These are phyloP conservation scores for Parasteatoda lunata DNA, from an alignment of 2,888 invertebrate genomes.

Conservation along the genomic window DNA sequence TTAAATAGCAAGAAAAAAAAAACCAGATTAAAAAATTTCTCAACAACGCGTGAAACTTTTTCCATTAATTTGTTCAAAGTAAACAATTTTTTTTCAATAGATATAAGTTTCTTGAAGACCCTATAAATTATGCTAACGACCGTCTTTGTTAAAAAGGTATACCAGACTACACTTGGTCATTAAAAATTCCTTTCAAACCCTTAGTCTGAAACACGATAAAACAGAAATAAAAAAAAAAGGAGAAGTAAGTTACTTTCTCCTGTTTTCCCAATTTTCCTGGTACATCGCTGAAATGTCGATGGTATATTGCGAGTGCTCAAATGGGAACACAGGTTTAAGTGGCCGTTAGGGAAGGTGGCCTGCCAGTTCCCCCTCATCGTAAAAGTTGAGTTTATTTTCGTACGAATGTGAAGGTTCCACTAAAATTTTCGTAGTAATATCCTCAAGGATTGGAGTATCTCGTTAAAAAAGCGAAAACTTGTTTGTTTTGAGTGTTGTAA, in stretches of 20 bases:
- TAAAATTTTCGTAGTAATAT: slow-evolving; percentile 1
- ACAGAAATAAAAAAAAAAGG: not conserved
- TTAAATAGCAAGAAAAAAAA: too few relatives aligned
- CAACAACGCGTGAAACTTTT: too few relatives aligned
- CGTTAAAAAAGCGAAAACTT: slow-evolving; percentile 1
- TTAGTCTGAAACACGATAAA: not conserved
- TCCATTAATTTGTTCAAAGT: too few relatives aligned
- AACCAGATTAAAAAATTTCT: too few relatives aligned
- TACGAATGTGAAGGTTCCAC: not conserved
- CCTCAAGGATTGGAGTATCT: not conserved
- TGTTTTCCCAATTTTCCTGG: not conserved
- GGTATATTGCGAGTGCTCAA: not conserved
- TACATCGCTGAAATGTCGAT: slow-evolving; percentile 2
- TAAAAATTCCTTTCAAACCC: not conserved
- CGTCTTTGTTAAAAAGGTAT: too few relatives aligned
- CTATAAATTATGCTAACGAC: too few relatives aligned
- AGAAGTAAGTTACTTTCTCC: not conserved
- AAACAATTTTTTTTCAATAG: too few relatives aligned
- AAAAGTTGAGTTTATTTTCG: slow-evolving; percentile 5
- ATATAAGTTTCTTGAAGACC: too few relatives aligned
- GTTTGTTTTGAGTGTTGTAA: slow-evolving; percentile 2
- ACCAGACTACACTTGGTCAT: not conserved
- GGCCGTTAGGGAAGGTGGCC: not conserved
- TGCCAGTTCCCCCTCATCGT: not conserved
- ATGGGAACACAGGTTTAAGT: slow-evolving; percentile 2